Evolutionary conservation across 2,113 vertebrate genomes (phyloP).

Genomic region (Campylorhamphus procurvoides): DNA sequence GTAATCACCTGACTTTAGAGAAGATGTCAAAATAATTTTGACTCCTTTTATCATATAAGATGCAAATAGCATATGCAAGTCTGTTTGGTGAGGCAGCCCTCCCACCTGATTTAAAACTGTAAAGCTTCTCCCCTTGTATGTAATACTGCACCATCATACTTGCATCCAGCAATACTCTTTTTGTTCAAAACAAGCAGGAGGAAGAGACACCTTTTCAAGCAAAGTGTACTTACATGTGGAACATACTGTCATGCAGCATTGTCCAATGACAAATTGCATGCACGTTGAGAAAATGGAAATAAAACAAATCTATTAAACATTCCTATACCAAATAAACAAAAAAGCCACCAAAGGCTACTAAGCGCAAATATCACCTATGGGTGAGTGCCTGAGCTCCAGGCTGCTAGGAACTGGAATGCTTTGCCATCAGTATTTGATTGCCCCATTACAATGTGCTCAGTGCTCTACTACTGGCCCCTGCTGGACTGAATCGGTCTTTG

Average conservation of each 20-base stretch:
- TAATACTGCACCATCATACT: not conserved
- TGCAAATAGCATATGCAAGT: rapidly evolving
- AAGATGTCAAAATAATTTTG: not conserved
- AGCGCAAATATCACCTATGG: not conserved
- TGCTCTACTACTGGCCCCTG: not conserved
- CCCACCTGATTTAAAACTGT: not conserved
- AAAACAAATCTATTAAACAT: not conserved
- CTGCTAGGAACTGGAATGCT: not conserved
- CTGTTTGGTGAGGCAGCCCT: not conserved
- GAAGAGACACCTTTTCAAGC: not conserved
- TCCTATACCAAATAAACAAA: not conserved
- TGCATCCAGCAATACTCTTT: not conserved
- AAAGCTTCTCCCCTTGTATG: not conserved
- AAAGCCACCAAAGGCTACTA: not conserved
- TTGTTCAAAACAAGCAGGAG: not conserved
- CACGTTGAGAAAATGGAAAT: not conserved
- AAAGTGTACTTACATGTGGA: not conserved
- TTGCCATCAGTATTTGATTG: not conserved
- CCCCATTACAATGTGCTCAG: not conserved
- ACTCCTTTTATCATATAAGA: not conserved
- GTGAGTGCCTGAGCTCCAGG: not conserved
- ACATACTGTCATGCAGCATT: not conserved
- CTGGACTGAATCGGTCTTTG: not conserved
- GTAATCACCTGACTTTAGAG: not conserved
- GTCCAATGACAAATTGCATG: rapidly evolving